Evolutionary conservation across 2,888 invertebrate species (phyloP).

Genomic region (Horisme vitalbata): DNA sequence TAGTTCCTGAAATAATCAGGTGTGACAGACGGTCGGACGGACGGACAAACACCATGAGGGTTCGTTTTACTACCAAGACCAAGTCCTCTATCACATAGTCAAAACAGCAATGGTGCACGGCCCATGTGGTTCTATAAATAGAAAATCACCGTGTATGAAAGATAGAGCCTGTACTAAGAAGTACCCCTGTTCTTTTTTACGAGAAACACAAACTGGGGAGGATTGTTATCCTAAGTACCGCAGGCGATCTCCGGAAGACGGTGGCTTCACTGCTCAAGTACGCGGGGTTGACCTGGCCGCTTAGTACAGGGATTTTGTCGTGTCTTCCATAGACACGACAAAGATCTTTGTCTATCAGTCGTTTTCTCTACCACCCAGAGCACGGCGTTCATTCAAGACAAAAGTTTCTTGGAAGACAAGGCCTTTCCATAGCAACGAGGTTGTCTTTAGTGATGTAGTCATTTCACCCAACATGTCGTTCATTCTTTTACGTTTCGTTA

Average conservation of each 20-base stretch:
- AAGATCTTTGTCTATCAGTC: too few species aligned
- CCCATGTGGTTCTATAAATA: conserved; percentile 29
- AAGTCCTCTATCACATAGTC: conserved; percentile 12
- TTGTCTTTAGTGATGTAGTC: too few species aligned
- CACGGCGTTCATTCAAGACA: too few species aligned
- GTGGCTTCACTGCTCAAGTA: conserved; percentile 8
- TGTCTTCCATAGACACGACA: too few species aligned
- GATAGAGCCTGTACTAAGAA: conserved; percentile 24
- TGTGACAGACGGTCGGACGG: too few species aligned
- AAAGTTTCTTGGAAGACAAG: too few species aligned
- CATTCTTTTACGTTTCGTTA: too few species aligned
- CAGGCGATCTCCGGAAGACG: conserved; percentile 15
- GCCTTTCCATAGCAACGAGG: too few species aligned
- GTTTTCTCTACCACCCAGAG: too few species aligned
- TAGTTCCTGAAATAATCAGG: too few species aligned
- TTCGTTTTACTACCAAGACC: neutral
- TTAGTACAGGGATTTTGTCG: too few species aligned
- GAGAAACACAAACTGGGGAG: conserved; percentile 22
- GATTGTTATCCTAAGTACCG: conserved; percentile 28
- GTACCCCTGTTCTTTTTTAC: conserved; percentile 15
- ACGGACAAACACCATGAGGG: neutral
- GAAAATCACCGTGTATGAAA: conserved; percentile 30
- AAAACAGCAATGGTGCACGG: conserved; percentile 35
- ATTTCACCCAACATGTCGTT: too few species aligned
- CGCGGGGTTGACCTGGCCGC: conserved; percentile 2